Evolutionary conservation across 2,888 invertebrate genomes (phyloP), one percentile per base, ranked within the genome.

Genomic region (Orthosia gracilis): DNA sequence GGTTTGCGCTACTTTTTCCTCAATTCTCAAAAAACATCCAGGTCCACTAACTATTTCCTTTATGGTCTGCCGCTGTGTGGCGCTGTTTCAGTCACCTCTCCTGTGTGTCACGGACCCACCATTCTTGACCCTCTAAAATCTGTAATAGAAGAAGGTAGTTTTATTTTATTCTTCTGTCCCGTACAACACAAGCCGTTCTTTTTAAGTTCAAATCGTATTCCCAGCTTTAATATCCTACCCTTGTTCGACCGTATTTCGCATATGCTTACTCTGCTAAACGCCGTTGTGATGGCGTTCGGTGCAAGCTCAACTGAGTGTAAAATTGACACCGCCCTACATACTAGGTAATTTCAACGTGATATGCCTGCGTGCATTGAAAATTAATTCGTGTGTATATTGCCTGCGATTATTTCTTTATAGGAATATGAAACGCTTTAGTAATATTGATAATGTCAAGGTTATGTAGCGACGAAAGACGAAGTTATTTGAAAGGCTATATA

Each of bases 251-350:
- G 62, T 67, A 40, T 17, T 31, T 52, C 73, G 50, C 69, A 68
- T 66, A 52, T 62, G 72, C 21, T 64, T 59, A 45, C 64, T 66
- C 47, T 62, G 72, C 21, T 64, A 59, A 45, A 52, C 55, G 50
- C 54, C 69, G 70, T 68, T 61, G 59, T 66, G 52, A 59, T 61
- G 68, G 49, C 71, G 23, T 75, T 18, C 71, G 73, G 17, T 78
- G 80, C 75, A 69, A 23, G 66, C 69, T 66, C 78, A 74, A 40
- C 65, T 69, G 66, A 64, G 83, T 82, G 67, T 76, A 82, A 80
- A 87, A 87, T 86, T 82, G 86, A 85, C 85, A 83, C 59, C 74
- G 63, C 62, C 59, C 23, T 63, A 40, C 12, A 57, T 57, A 57
- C 64, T 49, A 70, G 62, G 76, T 79, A 73, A 82, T 82, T 79